Evolutionary conservation across 2,888 invertebrate genomes (phyloP), one percentile per base, ranked within the genome.

Genomic region (Heteropelma amictum): DNA sequence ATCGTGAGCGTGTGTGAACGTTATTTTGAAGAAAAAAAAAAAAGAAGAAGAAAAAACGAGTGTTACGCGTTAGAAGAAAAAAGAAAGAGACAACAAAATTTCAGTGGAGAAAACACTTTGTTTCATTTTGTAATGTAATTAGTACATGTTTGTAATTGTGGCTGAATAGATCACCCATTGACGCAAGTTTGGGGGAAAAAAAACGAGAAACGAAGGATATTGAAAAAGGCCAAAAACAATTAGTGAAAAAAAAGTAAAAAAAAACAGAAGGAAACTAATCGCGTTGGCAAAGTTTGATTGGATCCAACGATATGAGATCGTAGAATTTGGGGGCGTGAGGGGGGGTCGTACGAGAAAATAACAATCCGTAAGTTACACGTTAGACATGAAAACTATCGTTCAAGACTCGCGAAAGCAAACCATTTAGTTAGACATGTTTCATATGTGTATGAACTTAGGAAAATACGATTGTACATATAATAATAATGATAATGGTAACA

Each of bases 11-110:
- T 76, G 80, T 56, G 79, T 71, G 69, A 72, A 80, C 79, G 79
- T 83, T 35, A 80, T 82, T 83, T 82, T 81, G 78, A 82, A 82
- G 77, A 78, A n/a, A n/a, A n/a, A n/a, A n/a, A n/a, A n/a, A n/a
- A n/a, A n/a, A n/a, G n/a, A n/a, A n/a, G n/a, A n/a, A n/a, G n/a
- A n/a, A n/a, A n/a, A n/a, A 79, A 51, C 73, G 68, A 71, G 64
- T 68, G 79, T 64, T 80, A 72, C 56, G 79, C 79, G 76, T 76
- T 12, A 14, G 14, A 42, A 12, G 30, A 47, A 12, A 47, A 23
- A 60, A 19, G 19, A 40, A 6, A 21, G 19, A 3, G 33, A 12
- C n/a, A 19, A 21, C 10, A 63, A 74, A 79, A 79, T 77, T 81
- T 83, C 67, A 77, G 80, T 81, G 71, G 72, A 77, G 68, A 45